Percentiles rank a stretch among this genome's conserved stretches.
Conservation (phyloP, 2,113 vertebrate genomes). For the Halcyon malimbica region DNA sequence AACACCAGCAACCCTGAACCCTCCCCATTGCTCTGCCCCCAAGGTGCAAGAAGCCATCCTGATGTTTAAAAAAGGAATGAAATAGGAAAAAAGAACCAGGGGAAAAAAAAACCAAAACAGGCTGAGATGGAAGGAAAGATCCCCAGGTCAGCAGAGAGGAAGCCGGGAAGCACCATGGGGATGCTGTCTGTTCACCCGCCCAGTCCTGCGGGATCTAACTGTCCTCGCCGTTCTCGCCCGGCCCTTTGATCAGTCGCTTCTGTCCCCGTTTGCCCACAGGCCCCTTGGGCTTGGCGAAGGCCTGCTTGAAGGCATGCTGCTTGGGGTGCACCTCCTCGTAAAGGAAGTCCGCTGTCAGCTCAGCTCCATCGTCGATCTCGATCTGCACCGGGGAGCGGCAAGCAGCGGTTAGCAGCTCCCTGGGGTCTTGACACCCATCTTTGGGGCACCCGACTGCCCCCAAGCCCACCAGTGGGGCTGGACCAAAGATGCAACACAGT, state of each 20-base stretch:
- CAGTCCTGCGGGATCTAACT: constrained; percentile 75
- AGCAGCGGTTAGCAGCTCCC: neutral
- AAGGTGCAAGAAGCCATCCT: constrained; percentile 20
- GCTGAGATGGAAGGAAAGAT: constrained; percentile 26
- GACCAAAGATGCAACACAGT: neutral
- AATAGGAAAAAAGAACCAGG: neutral
- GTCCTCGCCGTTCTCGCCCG: constrained; percentile 90
- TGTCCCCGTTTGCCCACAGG: constrained; percentile 94
- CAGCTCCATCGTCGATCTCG: constrained; percentile 91
- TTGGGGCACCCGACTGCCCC: neutral
- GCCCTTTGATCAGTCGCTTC: constrained; percentile 92
- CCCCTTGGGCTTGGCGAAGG: constrained; percentile 94
- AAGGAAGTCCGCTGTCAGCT: constrained; percentile 92
- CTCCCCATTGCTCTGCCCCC: neutral
- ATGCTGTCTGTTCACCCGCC: constrained; percentile 15
- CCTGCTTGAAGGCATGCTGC: constrained; percentile 94
- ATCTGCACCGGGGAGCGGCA: constrained; percentile 69
- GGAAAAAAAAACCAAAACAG: neutral
- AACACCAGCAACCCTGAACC: neutral
- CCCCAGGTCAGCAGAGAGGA: constrained; percentile 44
- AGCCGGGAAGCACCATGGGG: constrained; percentile 6
- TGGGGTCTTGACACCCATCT: neutral
- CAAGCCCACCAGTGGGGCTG: neutral
- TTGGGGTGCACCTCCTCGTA: constrained; percentile 98
- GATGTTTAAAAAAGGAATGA: constrained; percentile 41